Base-by-base conservation (phyloP, 1,140 invertebrate species). In the Calosoma granatense region DNA sequence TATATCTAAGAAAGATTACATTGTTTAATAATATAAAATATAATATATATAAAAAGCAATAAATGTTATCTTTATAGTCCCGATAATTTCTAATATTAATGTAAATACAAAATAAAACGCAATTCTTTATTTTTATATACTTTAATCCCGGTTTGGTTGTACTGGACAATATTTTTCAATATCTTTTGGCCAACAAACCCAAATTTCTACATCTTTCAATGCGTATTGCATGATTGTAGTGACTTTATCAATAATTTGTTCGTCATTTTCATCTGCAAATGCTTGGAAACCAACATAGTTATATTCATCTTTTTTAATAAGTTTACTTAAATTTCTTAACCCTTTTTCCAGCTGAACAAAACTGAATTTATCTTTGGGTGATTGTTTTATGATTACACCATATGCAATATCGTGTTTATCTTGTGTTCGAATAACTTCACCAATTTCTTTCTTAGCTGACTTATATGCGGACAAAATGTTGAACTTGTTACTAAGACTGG, bases 401-500 rank as follows among this genome's bases (percentile, higher is more conserved):
- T 59, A 61, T 15, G 59, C 26, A 12, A 12, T 2, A 14, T 61
- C 59, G 3, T 3, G 22, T 15, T 36, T 20, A n/a, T 36, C 22
- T 1, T 53, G 15, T 17, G 22, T 51, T 20, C 23, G 12, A 39
- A 61, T 17, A 39, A 54, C 20, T 17, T 54, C 15, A 53, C 60
- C 55, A 14, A 56, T 6, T 3, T 4, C 22, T 56, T 19, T 56
- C 15, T 53, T 30, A 26, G 9, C 36, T n/a, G 11, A 4, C 51
- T 53, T 56, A 19, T 54, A 59, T 11, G 2, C 15, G 11, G 9
- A 1, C 21, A 65, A 19, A 52, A 64, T 62, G 9, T 58, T 55
- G 51, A 64, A 66, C 60, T 66, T 66, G 53, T 65, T 57, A 20
- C 60, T 36, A 51, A 70, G 57, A 22, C 43, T 19, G 20, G 30